Evolutionary conservation across 2,888 invertebrate genomes (phyloP), one percentile per base, ranked within the genome.

Genomic region (Sinodicranocentrus sp.): DNA sequence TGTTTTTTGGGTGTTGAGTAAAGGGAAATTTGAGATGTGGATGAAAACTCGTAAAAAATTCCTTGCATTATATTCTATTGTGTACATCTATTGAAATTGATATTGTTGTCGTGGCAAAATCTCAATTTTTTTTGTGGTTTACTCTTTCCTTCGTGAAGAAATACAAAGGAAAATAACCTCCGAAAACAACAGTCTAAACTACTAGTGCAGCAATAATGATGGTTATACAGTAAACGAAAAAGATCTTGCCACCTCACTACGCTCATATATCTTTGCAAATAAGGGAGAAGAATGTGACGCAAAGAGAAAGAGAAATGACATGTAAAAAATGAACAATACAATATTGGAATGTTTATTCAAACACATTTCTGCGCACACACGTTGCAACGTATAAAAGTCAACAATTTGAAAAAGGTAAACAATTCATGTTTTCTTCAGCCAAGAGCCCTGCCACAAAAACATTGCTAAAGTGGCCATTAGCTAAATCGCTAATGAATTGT

Each of bases 211-310:
- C n/a, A n/a, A 33, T 33, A 10, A 33, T 33, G 33, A 33, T 33
- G 33, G 33, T 33, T 3, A 33, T 33, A 10, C n/a, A n/a, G n/a
- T n/a, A n/a, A n/a, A n/a, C 39, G 5, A 39, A 39, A 39, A 39
- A 39, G 13, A 39, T 39, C 39, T 28, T 19, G 63, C 63, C 63
- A 63, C 63, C 39, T 63, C 33, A 63, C 63, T 59, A 57, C 23
- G 57, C 57, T 8, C 2, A 17, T 8, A 8, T 23, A 21, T 57
- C 2, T 80, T 80, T 71, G 65, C 73, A 73, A 82, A 82, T 73
- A 82, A 73, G 80, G 80, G 80, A 73, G 73, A 73, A 82, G 59
- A 71, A 67, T 28, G 59, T 82, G 72, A 73, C 67, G 80, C 73
- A 73, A 82, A 25, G 57, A 5, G 48, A 78, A 48, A 70, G 43